Conservation (phyloP, 1,140 invertebrate genomes). For the Schlechtendalia chinensis region DNA sequence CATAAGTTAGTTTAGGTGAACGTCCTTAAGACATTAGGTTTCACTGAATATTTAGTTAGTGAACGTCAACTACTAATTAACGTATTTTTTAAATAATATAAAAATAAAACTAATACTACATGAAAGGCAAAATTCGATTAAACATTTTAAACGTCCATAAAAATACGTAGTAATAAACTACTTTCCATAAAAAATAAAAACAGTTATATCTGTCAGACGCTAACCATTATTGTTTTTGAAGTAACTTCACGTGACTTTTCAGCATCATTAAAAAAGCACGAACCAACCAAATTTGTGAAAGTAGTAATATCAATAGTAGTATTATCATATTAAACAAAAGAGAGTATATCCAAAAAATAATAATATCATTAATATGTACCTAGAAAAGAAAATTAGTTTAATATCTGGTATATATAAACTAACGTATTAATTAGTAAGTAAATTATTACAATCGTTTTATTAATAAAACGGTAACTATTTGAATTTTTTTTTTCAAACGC, state of each 20-base stretch:
- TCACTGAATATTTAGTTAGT: background rate
- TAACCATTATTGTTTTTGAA: background rate
- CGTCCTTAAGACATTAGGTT: background rate
- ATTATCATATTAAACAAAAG: constrained; percentile 9
- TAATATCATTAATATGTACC: background rate
- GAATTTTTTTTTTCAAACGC: background rate
- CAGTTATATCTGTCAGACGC: background rate
- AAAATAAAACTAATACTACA: background rate
- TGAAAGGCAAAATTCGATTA: background rate
- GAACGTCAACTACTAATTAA: background rate
- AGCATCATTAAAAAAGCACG: background rate
- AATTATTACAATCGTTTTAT: background rate
- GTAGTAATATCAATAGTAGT: background rate
- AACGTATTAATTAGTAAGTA: too few species aligned
- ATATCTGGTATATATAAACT: too few species aligned
- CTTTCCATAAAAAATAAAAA: background rate
- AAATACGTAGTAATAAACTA: background rate
- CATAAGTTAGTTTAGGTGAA: too few species aligned
- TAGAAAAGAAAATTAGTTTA: too few species aligned
- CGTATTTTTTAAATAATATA: background rate
- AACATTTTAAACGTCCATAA: background rate
- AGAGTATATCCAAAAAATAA: constrained; percentile 6
- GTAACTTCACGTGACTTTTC: background rate
- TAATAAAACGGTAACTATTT: background rate
- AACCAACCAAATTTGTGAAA: constrained; percentile 8